Conservation (phyloP, 2,888 invertebrate species). For the Trachelus stipa region DNA sequence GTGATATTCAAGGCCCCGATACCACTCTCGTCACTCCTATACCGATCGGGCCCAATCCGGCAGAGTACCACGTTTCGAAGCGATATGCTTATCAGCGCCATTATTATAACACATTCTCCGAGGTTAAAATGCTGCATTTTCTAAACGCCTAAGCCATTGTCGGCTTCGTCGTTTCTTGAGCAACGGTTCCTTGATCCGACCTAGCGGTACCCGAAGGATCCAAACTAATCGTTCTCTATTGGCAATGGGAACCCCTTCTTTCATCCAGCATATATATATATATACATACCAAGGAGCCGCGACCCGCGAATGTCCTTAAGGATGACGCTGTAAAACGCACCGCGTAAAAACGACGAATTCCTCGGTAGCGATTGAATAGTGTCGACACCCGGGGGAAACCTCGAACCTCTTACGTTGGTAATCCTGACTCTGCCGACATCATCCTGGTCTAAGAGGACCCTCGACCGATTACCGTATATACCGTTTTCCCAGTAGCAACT, state of each 20-base stretch:
- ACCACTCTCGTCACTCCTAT: neutral
- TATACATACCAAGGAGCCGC: neutral
- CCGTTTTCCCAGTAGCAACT: neutral
- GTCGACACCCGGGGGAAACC: conserved; percentile 8
- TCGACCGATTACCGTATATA: neutral
- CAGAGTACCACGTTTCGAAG: neutral
- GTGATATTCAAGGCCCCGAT: neutral
- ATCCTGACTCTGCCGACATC: neutral
- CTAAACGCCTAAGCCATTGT: neutral
- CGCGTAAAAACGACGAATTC: conserved; percentile 19
- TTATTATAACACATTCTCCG: conserved; percentile 7
- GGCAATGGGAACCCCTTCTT: neutral
- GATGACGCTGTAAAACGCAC: neutral
- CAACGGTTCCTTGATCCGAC: neutral
- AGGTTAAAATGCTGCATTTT: conserved; percentile 8
- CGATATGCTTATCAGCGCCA: conserved; percentile 8
- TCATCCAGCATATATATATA: neutral
- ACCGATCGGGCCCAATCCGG: neutral
- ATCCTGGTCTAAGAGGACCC: neutral
- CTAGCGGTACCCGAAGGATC: neutral
- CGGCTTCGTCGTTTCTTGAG: neutral
- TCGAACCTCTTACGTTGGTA: neutral
- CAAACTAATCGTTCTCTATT: neutral
- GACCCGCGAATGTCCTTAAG: neutral
- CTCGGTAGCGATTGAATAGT: conserved; percentile 21